phyloP scores from a whole-genome alignment of 2,797 vertebrate species.

The Pempheris klunzingeri region DNA sequence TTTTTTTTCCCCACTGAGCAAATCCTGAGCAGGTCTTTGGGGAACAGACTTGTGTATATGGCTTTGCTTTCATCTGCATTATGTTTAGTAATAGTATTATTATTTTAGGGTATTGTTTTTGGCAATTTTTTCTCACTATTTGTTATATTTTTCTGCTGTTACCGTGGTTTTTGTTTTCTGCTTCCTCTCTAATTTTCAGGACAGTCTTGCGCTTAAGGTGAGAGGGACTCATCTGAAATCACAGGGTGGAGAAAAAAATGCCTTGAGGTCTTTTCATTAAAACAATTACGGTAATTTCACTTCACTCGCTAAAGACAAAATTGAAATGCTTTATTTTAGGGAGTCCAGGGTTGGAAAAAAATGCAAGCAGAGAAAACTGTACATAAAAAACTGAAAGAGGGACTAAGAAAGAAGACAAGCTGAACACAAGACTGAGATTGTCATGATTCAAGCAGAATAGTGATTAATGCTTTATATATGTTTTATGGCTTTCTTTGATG shows the following conservation, averaged over 20 bases:
- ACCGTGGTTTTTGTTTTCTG: neutral
- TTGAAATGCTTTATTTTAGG: conserved; percentile 57
- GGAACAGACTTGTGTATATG: conserved; percentile 57
- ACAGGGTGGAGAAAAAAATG: conserved; percentile 51
- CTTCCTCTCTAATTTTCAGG: conserved; percentile 44
- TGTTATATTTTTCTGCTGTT: conserved; percentile 53
- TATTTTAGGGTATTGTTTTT: conserved; percentile 63
- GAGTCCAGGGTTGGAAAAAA: conserved; percentile 29
- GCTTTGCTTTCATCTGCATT: conserved; percentile 75
- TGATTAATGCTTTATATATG: conserved; percentile 29
- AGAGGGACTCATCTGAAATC: conserved; percentile 68
- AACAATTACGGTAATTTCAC: conserved; percentile 78
- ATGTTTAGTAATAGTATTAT: conserved; percentile 67
- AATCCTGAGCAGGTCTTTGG: conserved; percentile 68
- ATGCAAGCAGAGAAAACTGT: conserved; percentile 18
- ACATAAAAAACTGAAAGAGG: conserved; percentile 1
- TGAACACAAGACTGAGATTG: neutral
- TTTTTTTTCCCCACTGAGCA: conserved; percentile 64
- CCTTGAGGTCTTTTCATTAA: conserved; percentile 76
- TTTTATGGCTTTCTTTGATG: conserved; percentile 32
- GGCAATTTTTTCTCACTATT: neutral
- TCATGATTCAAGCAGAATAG: conserved; percentile 21
- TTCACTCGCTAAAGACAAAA: conserved; percentile 54
- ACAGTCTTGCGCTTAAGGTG: conserved; percentile 59
- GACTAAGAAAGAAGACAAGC: conserved; percentile 3